Conservation (phyloP, 2,888 invertebrate species). For the Thyatira batis region DNA sequence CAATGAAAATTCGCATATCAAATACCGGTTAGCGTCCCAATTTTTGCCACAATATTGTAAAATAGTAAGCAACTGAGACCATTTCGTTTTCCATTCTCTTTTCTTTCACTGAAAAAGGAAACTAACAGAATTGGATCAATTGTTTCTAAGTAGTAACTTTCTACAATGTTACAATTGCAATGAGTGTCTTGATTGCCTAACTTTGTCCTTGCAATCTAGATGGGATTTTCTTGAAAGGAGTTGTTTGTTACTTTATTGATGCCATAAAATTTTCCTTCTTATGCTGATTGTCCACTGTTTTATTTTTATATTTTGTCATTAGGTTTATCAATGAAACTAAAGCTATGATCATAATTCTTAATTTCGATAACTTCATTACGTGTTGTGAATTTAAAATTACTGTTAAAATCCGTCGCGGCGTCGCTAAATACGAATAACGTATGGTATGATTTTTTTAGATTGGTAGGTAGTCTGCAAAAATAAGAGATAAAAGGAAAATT, state of each 20-base stretch:
- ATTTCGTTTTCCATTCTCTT: neutral
- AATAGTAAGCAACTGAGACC: neutral
- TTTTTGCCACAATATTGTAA: neutral
- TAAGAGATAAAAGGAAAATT: too few relatives aligned
- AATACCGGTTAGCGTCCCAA: neutral
- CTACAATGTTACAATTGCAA: neutral
- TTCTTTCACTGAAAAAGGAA: neutral
- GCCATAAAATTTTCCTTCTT: too few relatives aligned
- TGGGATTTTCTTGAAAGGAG: neutral
- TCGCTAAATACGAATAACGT: neutral
- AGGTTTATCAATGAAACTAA: neutral
- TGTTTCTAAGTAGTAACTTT: neutral
- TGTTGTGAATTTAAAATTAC: neutral
- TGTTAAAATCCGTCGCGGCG: neutral
- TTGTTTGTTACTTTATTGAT: neutral
- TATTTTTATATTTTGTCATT: too few relatives aligned
- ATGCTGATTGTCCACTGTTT: too few relatives aligned
- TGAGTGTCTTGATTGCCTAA: neutral
- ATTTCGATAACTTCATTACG: neutral
- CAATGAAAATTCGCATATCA: neutral
- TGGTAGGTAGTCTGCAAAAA: too few relatives aligned
- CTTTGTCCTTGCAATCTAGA: neutral
- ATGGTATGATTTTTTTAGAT: neutral
- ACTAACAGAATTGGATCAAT: neutral
- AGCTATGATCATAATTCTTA: neutral